Percentiles rank a stretch among this genome's conserved stretches.
Conservation (phyloP, 1,140 invertebrate genomes). For the Euwallacea similis region DNA sequence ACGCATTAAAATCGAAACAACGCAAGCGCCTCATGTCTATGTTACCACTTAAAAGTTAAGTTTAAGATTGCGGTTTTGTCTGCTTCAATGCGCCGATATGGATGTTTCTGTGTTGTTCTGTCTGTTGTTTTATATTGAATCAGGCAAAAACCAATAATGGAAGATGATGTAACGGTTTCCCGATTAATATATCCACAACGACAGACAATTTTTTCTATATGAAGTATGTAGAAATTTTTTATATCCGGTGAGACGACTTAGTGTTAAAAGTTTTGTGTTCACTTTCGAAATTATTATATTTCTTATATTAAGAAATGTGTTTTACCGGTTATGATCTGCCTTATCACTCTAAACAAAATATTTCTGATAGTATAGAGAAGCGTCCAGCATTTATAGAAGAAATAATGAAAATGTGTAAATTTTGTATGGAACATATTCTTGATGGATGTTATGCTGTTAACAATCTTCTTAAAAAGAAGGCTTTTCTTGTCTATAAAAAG, state of each 20-base stretch:
- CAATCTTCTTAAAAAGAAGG: conserved; percentile 12
- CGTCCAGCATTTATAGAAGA: background rate
- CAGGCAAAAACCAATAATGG: background rate
- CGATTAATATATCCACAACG: too few relatives aligned
- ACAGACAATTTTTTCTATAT: too few relatives aligned
- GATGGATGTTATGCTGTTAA: too few relatives aligned
- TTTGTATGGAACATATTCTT: too few relatives aligned
- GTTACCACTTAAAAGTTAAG: too few relatives aligned
- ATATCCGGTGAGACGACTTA: too few relatives aligned
- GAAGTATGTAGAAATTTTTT: too few relatives aligned
- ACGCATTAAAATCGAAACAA: too few relatives aligned
- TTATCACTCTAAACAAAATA: background rate
- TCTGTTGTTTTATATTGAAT: conserved; percentile 9
- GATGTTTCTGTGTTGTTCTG: conserved; percentile 6
- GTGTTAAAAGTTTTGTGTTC: too few relatives aligned
- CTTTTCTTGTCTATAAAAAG: conserved; percentile 8
- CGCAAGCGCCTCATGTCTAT: too few relatives aligned
- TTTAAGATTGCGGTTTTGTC: background rate
- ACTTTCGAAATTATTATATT: background rate
- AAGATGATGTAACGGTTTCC: too few relatives aligned
- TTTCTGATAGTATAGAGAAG: conserved; percentile 1
- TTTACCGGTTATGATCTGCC: background rate
- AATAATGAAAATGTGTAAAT: background rate
- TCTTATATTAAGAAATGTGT: conserved; percentile 5
- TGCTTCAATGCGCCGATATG: background rate